These are phyloP conservation scores for Lutra lutra DNA, from an alignment of 2,797 vertebrate species.

Conservation along the genomic window DNA sequence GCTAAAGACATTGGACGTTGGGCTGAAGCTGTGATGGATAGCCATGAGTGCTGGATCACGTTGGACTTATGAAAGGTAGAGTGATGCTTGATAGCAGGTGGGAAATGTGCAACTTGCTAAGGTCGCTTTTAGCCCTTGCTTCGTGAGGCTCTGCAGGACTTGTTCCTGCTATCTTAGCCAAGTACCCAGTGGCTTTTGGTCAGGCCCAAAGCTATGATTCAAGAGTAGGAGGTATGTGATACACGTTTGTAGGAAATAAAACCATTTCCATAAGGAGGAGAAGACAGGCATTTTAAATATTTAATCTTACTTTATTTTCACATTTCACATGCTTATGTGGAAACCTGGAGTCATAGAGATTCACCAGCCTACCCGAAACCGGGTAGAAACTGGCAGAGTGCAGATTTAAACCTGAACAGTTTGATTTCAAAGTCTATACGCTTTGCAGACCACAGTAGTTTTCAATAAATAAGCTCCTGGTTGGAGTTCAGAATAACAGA, in stretches of 20 bases:
- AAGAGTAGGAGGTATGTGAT: not conserved
- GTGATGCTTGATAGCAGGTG: conserved; percentile 25
- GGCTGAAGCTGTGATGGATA: conserved; percentile 63
- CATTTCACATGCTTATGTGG: not conserved
- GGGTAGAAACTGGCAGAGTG: not conserved
- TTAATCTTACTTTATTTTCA: conserved; percentile 33
- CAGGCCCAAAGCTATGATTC: not conserved
- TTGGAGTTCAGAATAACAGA: not conserved
- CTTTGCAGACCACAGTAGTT: not conserved
- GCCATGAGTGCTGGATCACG: not conserved
- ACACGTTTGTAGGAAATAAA: not conserved
- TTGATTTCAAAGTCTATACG: not conserved
- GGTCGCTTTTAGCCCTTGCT: conserved; percentile 31
- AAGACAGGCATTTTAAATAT: not conserved
- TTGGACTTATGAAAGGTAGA: not conserved
- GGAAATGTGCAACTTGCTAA: not conserved
- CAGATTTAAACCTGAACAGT: conserved; percentile 17
- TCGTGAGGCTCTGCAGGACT: not conserved
- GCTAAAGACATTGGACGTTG: conserved; percentile 52
- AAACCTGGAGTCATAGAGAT: not conserved
- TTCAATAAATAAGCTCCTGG: not conserved
- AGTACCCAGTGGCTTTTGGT: not conserved
- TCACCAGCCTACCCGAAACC: not conserved
- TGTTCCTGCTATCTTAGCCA: not conserved
- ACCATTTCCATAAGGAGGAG: not conserved